Evolutionary conservation across 2,888 invertebrate genomes (phyloP).

Genomic region (Eupithecia centaureata): DNA sequence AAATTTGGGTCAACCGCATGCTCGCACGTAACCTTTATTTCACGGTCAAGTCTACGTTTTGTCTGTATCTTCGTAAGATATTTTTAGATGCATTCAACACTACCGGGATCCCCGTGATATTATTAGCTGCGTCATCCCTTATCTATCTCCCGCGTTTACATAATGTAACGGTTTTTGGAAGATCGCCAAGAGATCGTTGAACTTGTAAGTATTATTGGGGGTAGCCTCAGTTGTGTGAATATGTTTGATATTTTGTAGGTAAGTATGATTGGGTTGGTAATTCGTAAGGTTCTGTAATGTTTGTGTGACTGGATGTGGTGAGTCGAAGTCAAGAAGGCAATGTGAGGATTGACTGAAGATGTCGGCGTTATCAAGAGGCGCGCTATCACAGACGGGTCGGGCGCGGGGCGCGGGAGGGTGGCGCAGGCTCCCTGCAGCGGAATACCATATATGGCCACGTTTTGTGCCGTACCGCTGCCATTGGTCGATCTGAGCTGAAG

Average conservation of each 20-base stretch:
- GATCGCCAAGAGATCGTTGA: constrained; percentile 52
- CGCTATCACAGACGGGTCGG: constrained; percentile 59
- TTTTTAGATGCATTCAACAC: constrained; percentile 38
- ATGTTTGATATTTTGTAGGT: not conserved
- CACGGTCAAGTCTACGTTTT: constrained; percentile 43
- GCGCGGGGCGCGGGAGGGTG: constrained; percentile 59
- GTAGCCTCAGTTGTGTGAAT: not conserved
- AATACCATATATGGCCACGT: constrained; percentile 77
- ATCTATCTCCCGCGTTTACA: constrained; percentile 26
- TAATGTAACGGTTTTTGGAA: constrained; percentile 41
- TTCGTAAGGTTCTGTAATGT: not conserved
- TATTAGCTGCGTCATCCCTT: constrained; percentile 34
- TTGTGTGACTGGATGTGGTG: constrained; percentile 21
- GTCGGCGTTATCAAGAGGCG: constrained; percentile 71
- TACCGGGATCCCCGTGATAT: constrained; percentile 26
- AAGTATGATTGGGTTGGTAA: not conserved
- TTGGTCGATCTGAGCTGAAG: constrained; percentile 83
- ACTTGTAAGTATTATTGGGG: constrained; percentile 47
- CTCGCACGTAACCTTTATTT: constrained; percentile 23
- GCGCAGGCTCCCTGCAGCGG: constrained; percentile 85
- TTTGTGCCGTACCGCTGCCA: constrained; percentile 84
- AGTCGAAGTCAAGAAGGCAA: constrained; percentile 41
- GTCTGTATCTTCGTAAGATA: constrained; percentile 40
- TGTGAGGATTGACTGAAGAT: constrained; percentile 57
- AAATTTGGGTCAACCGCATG: constrained; percentile 5